phyloP scores from a whole-genome alignment of 1,140 invertebrate genomes.

The Sogatella furcifera region DNA sequence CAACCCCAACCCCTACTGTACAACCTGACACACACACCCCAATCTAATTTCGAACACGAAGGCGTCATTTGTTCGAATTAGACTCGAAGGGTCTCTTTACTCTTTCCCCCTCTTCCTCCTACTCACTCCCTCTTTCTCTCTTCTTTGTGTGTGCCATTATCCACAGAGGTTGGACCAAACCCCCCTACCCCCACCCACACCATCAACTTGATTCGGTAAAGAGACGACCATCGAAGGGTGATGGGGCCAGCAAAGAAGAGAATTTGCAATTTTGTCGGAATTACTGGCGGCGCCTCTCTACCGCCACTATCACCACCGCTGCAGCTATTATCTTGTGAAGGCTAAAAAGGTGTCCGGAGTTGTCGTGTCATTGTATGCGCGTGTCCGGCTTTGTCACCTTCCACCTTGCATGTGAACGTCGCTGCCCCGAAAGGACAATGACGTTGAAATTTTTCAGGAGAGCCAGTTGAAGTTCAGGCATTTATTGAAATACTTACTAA shows the following conservation, averaged over 20 bases:
- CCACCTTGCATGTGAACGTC: no score
- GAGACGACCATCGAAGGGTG: neutral
- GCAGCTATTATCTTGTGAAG: constrained; percentile 12
- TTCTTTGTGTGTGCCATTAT: constrained; percentile 1
- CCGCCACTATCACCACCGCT: neutral
- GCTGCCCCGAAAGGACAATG: no score
- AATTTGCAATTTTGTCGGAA: constrained; percentile 25
- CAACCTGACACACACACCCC: no score
- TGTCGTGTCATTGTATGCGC: no score
- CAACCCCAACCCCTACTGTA: no score
- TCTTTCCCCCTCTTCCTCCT: neutral
- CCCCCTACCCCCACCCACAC: no score
- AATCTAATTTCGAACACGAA: constrained; percentile 22
- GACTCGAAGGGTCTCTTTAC: constrained; percentile 13
- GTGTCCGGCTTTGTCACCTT: no score
- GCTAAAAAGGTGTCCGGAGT: neutral
- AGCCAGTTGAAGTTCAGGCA: no score
- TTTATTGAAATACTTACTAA: no score
- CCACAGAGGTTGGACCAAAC: neutral
- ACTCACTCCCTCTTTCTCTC: neutral
- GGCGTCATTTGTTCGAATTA: constrained; percentile 26
- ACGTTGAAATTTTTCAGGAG: no score
- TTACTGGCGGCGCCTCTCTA: constrained; percentile 1
- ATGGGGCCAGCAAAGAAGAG: constrained; percentile 1
- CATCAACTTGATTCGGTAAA: no score